These are phyloP conservation scores for Sander lucioperca DNA, from an alignment of 2,113 vertebrate species.

Conservation along the genomic window DNA sequence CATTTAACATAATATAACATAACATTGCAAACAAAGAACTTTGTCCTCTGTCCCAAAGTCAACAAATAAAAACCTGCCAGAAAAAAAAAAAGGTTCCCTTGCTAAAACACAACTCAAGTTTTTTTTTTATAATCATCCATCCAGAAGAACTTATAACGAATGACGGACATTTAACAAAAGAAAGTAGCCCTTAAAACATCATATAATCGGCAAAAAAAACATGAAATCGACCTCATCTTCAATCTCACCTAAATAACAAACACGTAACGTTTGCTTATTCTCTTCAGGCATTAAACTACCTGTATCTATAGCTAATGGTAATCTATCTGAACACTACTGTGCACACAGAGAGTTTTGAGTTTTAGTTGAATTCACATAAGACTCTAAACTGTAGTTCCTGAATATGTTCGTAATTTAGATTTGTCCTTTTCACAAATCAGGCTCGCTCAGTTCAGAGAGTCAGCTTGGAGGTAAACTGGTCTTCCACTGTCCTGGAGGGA, in stretches of 20 bases:
- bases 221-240: background rate
- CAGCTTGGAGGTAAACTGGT: slow-evolving; percentile 45
- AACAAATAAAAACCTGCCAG: background rate
- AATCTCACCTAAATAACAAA: background rate
- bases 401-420: background rate
- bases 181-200: no score
- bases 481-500: slow-evolving; percentile 73
- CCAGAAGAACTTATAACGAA: background rate
- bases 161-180: background rate
- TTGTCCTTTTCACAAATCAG: slow-evolving; percentile 73
- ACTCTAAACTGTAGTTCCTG: background rate
- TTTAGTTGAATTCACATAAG: background rate
- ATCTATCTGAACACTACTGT: background rate
- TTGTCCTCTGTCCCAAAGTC: background rate
- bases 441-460: slow-evolving; percentile 87
- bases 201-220: background rate
- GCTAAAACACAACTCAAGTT: background rate
- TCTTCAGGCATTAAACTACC: background rate
- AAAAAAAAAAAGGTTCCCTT: background rate
- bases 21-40: background rate
- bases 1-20: background rate
- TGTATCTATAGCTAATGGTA: background rate
- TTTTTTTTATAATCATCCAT: background rate
- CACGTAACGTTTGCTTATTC: background rate
- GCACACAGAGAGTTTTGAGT: background rate